phyloP scores from a whole-genome alignment of 2,113 vertebrate genomes.

The Columba janthina region DNA sequence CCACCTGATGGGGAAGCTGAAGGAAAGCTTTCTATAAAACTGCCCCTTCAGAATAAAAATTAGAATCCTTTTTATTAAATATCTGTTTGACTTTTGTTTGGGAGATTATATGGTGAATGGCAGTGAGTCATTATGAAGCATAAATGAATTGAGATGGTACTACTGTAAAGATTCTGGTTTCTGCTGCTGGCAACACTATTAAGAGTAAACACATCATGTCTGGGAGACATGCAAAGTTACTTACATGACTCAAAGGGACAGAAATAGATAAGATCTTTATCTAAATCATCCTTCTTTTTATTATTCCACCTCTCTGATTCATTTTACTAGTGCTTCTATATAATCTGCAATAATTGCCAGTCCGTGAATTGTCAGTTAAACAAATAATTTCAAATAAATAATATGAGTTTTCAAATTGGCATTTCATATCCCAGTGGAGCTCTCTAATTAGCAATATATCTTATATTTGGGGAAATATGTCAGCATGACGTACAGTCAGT shows the following conservation, averaged over 20 bases:
- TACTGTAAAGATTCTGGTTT: background rate
- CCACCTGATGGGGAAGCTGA: background rate
- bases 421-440: background rate
- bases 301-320: background rate
- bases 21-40: background rate
- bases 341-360: background rate
- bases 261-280: background rate
- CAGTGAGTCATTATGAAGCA: background rate
- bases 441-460: background rate
- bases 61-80: background rate
- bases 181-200: background rate
- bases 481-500: background rate
- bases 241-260: background rate
- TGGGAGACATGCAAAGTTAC: background rate
- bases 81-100: background rate
- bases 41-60: background rate
- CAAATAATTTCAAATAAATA: background rate
- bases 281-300: background rate
- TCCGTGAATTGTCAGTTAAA: background rate
- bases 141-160: background rate
- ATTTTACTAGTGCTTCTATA: background rate
- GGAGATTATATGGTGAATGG: background rate
- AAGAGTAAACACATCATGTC: background rate
- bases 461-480: background rate
- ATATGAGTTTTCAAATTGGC: background rate